These are phyloP conservation scores for Mixornis gularis DNA, from an alignment of 2,113 vertebrate species.

Conservation along the genomic window DNA sequence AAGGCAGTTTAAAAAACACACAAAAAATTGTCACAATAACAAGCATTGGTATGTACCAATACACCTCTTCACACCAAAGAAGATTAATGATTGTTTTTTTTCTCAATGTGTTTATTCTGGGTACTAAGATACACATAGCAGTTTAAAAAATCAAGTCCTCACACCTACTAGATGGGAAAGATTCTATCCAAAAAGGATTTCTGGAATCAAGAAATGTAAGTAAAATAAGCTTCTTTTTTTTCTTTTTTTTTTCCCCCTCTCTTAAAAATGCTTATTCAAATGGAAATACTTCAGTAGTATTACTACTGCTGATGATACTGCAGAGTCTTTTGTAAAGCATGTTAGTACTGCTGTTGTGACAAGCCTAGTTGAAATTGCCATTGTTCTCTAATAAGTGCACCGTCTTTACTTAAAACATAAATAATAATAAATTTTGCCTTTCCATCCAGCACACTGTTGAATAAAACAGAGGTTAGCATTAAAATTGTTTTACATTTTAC, in stretches of 20 bases:
- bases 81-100: neutral
- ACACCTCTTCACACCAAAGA: neutral
- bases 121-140: neutral
- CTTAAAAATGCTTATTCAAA: neutral
- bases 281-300: neutral
- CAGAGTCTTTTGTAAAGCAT: neutral
- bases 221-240: neutral
- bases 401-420: neutral
- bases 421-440: neutral
- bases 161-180: neutral
- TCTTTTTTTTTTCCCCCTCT: rapidly evolving
- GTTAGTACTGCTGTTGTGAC: neutral
- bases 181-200: neutral
- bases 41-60: neutral
- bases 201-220: neutral
- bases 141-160: neutral
- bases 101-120: neutral
- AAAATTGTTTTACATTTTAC: neutral
- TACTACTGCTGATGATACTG: neutral
- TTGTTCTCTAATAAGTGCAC: neutral
- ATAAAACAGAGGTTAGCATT: neutral
- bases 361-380: neutral
- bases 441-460: neutral
- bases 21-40: neutral
- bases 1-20: neutral